Evolutionary conservation across 2,888 invertebrate species (phyloP), one percentile per base, ranked within the genome.

Genomic region (Mesopsocus fuscifrons): DNA sequence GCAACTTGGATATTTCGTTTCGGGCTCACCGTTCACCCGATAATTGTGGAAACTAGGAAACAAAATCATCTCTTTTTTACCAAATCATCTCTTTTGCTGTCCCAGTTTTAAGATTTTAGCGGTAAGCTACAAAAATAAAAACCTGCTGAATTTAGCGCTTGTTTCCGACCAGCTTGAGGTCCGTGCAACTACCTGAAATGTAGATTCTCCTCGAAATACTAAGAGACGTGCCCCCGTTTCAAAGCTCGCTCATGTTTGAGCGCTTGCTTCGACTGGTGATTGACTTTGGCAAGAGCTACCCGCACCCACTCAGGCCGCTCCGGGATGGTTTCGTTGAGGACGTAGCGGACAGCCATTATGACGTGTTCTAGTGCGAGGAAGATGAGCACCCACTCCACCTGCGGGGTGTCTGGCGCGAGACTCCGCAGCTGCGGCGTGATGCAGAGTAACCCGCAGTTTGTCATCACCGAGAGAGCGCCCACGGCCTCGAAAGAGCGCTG

Each of bases 361-460:
- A 71, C 52, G 57, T 81, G 80, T 59, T 81, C 80, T 44, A 78
- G 63, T 15, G 71, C 55, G 11, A 81, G 74, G 56, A 80, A 78
- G 18, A 72, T 57, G 44, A 77, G 55, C 32, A 74, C 59, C 63
- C 71, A 68, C 51, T 71, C 64, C 56, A 31, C 59, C 48, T 26
- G 46, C 46, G 26, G 60, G 52, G 47, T 55, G 22, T 57, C 53
- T 8, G 63, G 58, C 2, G 59, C 58, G 34, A 63, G 51, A 20
- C 57, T 55, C 55, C 71, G 65, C 34, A 77, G 66, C 50, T 72
- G 67, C 4, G 77, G 75, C 47, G 74, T 74, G 47, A 81, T 63
- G 51, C 73, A 77, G 32, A 82, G 64, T 40, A 82, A 60, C 1
- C 77, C 78, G 55, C 77, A 77, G 60, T 82, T 82, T 43, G 80